Conservation (phyloP, 1,140 invertebrate genomes). For the Orchestia grillus region DNA sequence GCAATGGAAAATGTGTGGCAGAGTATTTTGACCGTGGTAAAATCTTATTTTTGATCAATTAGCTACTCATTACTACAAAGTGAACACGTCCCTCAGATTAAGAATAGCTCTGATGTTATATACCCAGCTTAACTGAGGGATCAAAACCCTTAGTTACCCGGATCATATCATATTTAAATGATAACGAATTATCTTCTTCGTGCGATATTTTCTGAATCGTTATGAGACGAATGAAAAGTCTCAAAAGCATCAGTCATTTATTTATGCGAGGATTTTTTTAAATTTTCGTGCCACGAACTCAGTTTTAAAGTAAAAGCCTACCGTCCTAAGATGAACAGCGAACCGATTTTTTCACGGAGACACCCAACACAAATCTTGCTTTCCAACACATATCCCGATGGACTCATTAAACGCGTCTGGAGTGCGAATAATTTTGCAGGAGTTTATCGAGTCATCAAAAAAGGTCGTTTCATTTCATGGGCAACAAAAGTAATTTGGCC, state of each 20-base stretch:
- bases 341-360: not conserved
- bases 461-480: conserved; percentile 49
- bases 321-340: not conserved
- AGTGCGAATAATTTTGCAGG: conserved; percentile 10
- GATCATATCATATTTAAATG: no score
- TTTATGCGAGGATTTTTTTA: no score
- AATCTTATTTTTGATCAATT: no score
- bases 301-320: not conserved
- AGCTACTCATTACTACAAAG: no score
- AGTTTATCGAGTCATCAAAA: conserved; percentile 56
- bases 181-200: not conserved
- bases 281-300: no score
- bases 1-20: no score
- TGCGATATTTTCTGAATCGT: not conserved
- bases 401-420: not conserved
- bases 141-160: no score
- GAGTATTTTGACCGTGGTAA: no score
- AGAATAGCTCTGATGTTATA: no score
- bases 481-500: conserved; percentile 46
- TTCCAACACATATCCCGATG: not conserved
- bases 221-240: not conserved
- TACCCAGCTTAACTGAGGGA: no score
- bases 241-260: no score
- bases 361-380: not conserved
- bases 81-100: no score